A percentile compares a stretch with the other conserved stretches of the same genome.
phyloP scores from a whole-genome alignment of 2,113 vertebrate species.

The Furnarius figulus region DNA sequence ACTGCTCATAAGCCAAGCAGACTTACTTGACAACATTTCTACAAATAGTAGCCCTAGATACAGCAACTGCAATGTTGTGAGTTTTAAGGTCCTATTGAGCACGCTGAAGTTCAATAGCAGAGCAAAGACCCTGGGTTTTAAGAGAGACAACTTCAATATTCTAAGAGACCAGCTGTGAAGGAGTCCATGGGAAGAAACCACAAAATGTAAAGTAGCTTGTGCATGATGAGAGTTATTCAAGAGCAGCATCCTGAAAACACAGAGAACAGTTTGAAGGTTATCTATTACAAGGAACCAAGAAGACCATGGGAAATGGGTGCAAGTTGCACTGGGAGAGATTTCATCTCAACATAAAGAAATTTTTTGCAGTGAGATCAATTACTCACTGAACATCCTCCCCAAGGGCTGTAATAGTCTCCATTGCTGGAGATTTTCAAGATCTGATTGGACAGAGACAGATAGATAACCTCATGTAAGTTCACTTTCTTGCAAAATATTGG shows the following conservation, averaged over 20 bases:
- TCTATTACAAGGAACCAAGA: not conserved
- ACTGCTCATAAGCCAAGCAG: not conserved
- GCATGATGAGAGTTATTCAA: not conserved
- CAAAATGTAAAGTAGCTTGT: not conserved
- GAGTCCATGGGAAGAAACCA: not conserved
- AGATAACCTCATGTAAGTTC: not conserved
- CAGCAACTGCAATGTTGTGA: not conserved
- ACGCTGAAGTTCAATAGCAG: not conserved
- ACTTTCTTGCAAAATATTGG: not conserved
- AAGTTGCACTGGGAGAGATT: not conserved
- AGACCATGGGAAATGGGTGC: not conserved
- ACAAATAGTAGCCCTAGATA: not conserved
- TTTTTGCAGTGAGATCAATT: not conserved
- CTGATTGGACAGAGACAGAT: not conserved
- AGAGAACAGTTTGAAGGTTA: not conserved
- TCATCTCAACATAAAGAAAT: not conserved
- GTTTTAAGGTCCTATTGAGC: not conserved
- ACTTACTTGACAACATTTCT: not conserved
- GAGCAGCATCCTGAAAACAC: not conserved
- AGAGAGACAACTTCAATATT: not conserved
- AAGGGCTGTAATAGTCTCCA: rapidly evolving
- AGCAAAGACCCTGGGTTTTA: not conserved
- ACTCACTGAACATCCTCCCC: not conserved
- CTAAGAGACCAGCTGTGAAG: not conserved
- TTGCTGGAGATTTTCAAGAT: not conserved